Conservation (phyloP, 2,113 vertebrate genomes). For the Ascaphus truei region DNA sequence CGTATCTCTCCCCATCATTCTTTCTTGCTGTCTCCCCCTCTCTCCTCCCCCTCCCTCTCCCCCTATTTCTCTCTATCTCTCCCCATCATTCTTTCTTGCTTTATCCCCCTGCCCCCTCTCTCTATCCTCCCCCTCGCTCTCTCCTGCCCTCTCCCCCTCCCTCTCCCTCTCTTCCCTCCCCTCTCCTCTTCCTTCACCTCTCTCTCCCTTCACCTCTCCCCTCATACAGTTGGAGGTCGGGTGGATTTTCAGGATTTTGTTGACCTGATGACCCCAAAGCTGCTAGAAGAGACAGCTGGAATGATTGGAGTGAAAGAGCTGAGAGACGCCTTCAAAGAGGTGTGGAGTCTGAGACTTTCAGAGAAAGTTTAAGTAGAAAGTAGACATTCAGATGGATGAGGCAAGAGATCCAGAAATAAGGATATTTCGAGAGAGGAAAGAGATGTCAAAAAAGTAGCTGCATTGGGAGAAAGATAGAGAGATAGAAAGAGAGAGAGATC, state of each 20-base stretch:
- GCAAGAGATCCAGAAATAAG: too few species aligned
- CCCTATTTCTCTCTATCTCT: not conserved
- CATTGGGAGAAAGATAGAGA: too few species aligned
- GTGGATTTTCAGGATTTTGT: conserved; percentile 86
- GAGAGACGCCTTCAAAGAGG: conserved; percentile 80
- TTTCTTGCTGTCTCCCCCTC: too few species aligned
- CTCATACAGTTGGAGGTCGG: conserved; percentile 68
- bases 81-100: not conserved
- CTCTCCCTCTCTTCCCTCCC: not conserved
- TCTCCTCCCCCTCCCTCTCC: not conserved
- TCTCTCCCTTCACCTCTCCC: not conserved
- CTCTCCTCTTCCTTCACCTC: not conserved
- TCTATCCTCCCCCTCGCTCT: not conserved
- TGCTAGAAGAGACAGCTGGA: conserved; percentile 77
- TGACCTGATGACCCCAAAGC: conserved; percentile 79
- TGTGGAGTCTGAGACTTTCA: conserved; percentile 40
- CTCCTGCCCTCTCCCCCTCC: not conserved
- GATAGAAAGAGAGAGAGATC: too few species aligned
- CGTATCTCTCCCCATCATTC: not conserved
- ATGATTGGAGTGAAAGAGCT: conserved; percentile 85
- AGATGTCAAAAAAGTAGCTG: too few species aligned
- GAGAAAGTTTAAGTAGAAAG: too few species aligned
- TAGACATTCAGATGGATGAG: too few species aligned
- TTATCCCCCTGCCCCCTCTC: too few species aligned
- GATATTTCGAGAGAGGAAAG: too few species aligned